Base-by-base conservation (phyloP, 30 jellyfish, hydroid and myxozoan genomes). In the Hydractinia echinata region DNA sequence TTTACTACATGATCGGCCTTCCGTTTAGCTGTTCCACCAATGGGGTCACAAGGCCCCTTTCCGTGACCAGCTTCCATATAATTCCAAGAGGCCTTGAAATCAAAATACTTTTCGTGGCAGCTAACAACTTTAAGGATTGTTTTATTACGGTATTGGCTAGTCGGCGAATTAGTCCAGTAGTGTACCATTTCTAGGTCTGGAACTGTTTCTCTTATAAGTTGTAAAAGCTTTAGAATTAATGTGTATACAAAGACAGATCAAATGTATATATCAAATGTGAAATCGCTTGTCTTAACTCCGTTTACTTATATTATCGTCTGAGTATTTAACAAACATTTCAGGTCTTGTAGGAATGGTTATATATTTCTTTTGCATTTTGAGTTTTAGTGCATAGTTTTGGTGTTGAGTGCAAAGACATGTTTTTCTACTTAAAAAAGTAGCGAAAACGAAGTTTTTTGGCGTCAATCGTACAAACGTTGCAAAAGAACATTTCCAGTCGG, bases 21-120 rank as follows among this genome's bases (percentile, higher is more conserved):
- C 11, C 79, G 79, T 21, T 68, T 68, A 13, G 79, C 79, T 10
- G 79, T 68, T 10, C 79, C 21, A 68, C 79, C 79, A 21, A 68
- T 68, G 19, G 79, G 79, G 19, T 68, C 79, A 20, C 79, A 68
- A 68, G 79, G 79, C 19, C 79, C 79, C 19, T 68, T 68, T 20
- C 79, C 79, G 54, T 68, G 79, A 14, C 79, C 79, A 68, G 79
- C 79, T 21, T 13, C 54, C 54, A 68, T 68, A 21, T 68, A 68
- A 48, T 68, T 68, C 79, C 79, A 68, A n/a, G 79, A 68, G 54
- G 79, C 79, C 54, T 68, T 68, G 54, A 68, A n/a, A n/a, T 13
- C 10, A 20, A 68, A 13, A 68, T 10, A 13, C 55, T 68, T 10
- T 13, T 13, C 79, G 79, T 68, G 79, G 55, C 54, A 68, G 58